Base-by-base conservation (phyloP, 92 coral and sea anemone species). In the Phenganax subtilis region DNA sequence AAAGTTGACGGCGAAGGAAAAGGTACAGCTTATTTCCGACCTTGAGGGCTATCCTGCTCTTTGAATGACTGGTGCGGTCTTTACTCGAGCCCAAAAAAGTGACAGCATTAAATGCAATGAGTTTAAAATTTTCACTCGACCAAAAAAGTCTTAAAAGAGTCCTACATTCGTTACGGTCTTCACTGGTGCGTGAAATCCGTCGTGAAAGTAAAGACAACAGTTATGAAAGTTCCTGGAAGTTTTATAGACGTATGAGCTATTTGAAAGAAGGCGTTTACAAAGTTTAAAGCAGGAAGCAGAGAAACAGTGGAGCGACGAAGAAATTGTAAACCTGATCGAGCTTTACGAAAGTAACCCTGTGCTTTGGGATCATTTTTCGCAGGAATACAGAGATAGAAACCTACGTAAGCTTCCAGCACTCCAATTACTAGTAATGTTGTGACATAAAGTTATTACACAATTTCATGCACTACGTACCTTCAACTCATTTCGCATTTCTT, bases 201-300 rank as follows among this genome's bases (percentile, higher is more conserved):
- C 58, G 64, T 29, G 75, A 54, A 12, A 77, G 72, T 54, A 84
- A 82, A 55, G 73, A 76, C 53, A 72, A 77, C 37, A 63, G 74
- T 68, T 82, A 67, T 84, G 80, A 79, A 74, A 66, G 57, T 71
- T 64, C 70, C 63, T 82, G 84, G 86, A 86, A 86, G 57, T 86
- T 86, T 82, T 82, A 82, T 56, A 68, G 75, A 29, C 78, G 70
- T 80, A 54, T 66, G 83, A 55, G 52, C 25, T 86, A 65, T 76
- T 67, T 75, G 70, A 70, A 86, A 56, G 76, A 82, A 51, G 89
- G 82, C 44, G 77, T 86, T 53, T 7, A 51, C 83, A 71, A 83
- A 82, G 89, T 77, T 82, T 68, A 57, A 75, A 57, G 69, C 57
- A 62, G 28, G 69, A 62, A 62, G 69, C 69, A 28, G 31, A n/a